Evolutionary conservation across 2,888 invertebrate genomes (phyloP).

Genomic region (Pasiphila rectangulata): DNA sequence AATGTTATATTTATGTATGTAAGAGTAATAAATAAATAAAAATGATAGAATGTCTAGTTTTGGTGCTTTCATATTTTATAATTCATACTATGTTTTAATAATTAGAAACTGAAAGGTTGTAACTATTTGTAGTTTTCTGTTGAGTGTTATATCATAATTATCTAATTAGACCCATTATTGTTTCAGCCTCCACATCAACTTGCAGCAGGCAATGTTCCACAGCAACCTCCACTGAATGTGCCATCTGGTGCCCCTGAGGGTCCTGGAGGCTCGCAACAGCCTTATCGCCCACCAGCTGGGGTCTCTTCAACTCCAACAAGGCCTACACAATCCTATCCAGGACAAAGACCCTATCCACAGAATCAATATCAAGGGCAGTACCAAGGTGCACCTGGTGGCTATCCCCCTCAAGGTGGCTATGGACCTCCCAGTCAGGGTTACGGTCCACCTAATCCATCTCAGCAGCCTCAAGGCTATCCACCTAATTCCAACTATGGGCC

Average conservation of each 20-base stretch:
- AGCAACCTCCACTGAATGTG: conserved; percentile 61
- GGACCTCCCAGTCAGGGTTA: conserved; percentile 85
- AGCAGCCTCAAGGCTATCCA: conserved; percentile 84
- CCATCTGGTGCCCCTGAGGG: conserved; percentile 63
- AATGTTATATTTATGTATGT: no score
- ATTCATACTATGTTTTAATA: no score
- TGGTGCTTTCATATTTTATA: no score
- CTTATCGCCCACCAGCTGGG: conserved; percentile 74
- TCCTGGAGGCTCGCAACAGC: conserved; percentile 67
- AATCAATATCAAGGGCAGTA: conserved; percentile 84
- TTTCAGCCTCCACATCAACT: conserved; percentile 81
- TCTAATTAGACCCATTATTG: conserved; percentile 11
- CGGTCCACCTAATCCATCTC: conserved; percentile 82
- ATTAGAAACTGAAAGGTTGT: neutral
- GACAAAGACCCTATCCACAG: conserved; percentile 85
- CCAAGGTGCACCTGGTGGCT: conserved; percentile 79
- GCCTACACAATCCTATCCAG: conserved; percentile 83
- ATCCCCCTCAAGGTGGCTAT: conserved; percentile 85
- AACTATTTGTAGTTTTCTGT: neutral
- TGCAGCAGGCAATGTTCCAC: conserved; percentile 74
- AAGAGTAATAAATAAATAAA: no score
- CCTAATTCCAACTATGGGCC: conserved; percentile 83
- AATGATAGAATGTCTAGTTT: no score
- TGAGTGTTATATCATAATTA: neutral
- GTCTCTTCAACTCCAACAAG: conserved; percentile 80